A percentile compares a stretch with the other conserved stretches of the same genome.
Evolutionary conservation across 1,140 invertebrate species (phyloP).

Genomic region (Metopolophium dirhodum): DNA sequence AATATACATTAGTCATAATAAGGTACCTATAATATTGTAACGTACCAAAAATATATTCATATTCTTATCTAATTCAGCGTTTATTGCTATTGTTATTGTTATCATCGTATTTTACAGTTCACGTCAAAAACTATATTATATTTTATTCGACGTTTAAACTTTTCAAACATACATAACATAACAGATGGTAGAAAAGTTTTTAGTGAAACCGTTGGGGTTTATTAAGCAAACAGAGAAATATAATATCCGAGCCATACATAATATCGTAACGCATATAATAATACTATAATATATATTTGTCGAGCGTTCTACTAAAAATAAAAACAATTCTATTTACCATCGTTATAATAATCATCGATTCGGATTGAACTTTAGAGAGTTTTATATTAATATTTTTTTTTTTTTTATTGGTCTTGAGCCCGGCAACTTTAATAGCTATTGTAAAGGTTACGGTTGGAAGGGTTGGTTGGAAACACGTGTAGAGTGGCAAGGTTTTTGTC

Average conservation of each 20-base stretch:
- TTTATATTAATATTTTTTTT: too few species aligned
- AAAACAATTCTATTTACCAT: not conserved
- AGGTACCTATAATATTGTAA: not conserved
- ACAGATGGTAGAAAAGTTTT: constrained; percentile 24
- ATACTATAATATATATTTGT: not conserved
- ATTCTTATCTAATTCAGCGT: not conserved
- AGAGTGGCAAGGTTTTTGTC: too few species aligned
- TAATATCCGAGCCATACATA: not conserved
- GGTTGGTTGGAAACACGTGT: too few species aligned
- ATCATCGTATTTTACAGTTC: not conserved
- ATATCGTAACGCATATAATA: not conserved
- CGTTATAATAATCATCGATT: too few species aligned
- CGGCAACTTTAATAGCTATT: too few species aligned
- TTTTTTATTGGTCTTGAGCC: too few species aligned
- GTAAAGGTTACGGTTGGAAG: too few species aligned
- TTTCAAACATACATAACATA: not conserved
- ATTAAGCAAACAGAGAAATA: not conserved
- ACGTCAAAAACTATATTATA: not conserved
- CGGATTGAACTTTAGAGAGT: not conserved
- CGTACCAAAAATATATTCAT: not conserved
- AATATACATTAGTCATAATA: not conserved
- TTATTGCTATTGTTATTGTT: not conserved
- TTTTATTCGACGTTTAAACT: constrained; percentile 33
- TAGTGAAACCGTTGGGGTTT: not conserved
- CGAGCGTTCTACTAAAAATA: not conserved